Base-by-base conservation (phyloP, 2,888 invertebrate genomes). In the Scaptomyza polygonia region DNA sequence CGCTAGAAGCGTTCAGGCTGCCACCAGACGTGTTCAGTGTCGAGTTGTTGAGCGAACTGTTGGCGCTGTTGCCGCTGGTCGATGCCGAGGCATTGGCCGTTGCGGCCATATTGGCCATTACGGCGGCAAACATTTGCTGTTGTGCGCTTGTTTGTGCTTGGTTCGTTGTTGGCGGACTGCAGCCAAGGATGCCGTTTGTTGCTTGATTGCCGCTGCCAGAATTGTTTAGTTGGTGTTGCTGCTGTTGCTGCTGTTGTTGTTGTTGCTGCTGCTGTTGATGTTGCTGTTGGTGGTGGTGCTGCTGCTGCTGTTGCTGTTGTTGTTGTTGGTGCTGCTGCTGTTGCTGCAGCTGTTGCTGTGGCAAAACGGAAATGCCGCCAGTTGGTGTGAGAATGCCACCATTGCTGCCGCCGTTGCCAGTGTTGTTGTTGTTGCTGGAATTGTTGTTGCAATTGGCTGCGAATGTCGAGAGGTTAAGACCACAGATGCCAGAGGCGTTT, bases 401-500 rank as follows among this genome's bases (percentile, higher is more conserved):
- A 65, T 40, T 80, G 71, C 9, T 72, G 70, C 29, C 70, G 39
- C 4, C 72, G 42, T n/a, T 72, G 69, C 12, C 68, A 54, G 3
- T 77, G 67, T 27, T 56, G 39, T 25, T 32, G 61, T 34, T 73
- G 47, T 59, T 34, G 59, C 34, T 73, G 45, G 62, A 51, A 52
- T 72, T 80, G 68, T 79, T 77, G 77, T 72, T 85, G 64, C 88
- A 87, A 69, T 86, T 89, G 72, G 87, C 81, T 64, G 90, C 87
- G 76, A 90, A 91, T 70, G 91, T 90, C 55, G 91, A 90, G 55
- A 91, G 79, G 77, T 91, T 91, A 79, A 91, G 84, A 74, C 90
- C 89, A 85, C 90, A 87, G 74, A 89, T 90, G 79, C 88, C 82
- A 65, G 90, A 88, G 78, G 90, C 86, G 79, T 88, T 88, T 71